Evolutionary conservation across 2,888 invertebrate genomes (phyloP).

Genomic region (Bombylius discolor): DNA sequence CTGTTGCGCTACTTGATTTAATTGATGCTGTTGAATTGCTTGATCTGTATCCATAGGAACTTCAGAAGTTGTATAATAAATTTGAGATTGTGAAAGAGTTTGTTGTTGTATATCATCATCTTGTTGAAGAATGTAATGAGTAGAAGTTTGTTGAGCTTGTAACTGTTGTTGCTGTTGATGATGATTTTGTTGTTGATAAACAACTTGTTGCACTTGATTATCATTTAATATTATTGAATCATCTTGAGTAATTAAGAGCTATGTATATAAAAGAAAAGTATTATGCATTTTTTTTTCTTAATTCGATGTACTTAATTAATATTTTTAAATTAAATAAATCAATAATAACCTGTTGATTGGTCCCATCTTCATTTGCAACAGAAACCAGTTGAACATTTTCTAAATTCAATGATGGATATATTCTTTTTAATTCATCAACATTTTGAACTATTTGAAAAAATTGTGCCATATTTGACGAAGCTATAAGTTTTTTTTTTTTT

Average conservation of each 20-base stretch:
- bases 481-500: too few relatives aligned
- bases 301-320: too few relatives aligned
- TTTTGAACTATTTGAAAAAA: slow-evolving; percentile 54
- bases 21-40: slow-evolving; percentile 1
- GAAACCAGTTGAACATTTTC: slow-evolving; percentile 34
- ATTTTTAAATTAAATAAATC: too few relatives aligned
- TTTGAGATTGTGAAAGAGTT: slow-evolving; percentile 15
- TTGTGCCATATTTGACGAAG: slow-evolving; percentile 44
- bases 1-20: background rate
- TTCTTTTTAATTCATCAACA: slow-evolving; percentile 50
- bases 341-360: slow-evolving; percentile 11
- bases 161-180: slow-evolving; percentile 16
- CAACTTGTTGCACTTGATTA: slow-evolving; percentile 33
- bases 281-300: too few relatives aligned
- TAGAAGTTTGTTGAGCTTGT: slow-evolving; percentile 17
- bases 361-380: slow-evolving; percentile 28
- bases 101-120: slow-evolving; percentile 16
- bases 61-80: slow-evolving; percentile 13
- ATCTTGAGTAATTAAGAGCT: slow-evolving; percentile 24
- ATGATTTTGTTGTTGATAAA: slow-evolving; percentile 27
- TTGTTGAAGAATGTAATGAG: slow-evolving; percentile 21
- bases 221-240: slow-evolving; percentile 38
- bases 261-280: slow-evolving; percentile 10
- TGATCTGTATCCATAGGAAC: slow-evolving; percentile 5
- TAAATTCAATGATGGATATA: slow-evolving; percentile 48